These are phyloP conservation scores for Pristionchus exspectatus DNA, from an alignment of 2,888 invertebrate genomes.

Conservation along the genomic window DNA sequence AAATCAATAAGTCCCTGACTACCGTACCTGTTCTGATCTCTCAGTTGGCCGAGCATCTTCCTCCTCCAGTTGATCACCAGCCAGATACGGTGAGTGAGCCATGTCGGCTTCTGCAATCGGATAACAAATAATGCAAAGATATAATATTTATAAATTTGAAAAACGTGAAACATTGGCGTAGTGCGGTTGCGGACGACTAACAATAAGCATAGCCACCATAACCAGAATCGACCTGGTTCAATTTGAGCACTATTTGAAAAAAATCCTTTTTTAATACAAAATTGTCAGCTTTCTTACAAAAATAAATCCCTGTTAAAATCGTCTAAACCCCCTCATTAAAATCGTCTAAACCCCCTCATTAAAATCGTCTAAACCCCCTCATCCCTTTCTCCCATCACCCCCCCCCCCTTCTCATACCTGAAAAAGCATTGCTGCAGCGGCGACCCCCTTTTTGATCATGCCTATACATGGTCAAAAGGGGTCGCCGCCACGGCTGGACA, in stretches of 20 bases:
- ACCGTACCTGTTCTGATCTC: conserved; percentile 49
- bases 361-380: no score
- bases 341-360: no score
- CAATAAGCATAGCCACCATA: neutral
- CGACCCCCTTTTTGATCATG: no score
- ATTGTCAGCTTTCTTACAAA: no score
- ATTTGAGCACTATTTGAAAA: neutral
- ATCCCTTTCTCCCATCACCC: no score
- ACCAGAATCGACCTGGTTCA: neutral
- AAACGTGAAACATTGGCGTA: neutral
- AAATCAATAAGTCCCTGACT: neutral
- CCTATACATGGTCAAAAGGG: no score
- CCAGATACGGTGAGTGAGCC: conserved; percentile 73
- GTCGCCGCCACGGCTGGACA: no score
- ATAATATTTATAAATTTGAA: neutral
- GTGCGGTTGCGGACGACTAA: neutral
- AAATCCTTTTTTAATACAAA: no score
- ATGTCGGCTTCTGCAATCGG: conserved; percentile 68
- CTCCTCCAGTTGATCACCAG: conserved; percentile 72
- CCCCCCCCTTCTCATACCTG: no score
- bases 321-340: no score
- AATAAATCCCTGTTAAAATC: no score
- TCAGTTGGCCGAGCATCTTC: conserved; percentile 65
- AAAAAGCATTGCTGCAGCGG: no score
- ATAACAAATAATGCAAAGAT: neutral